Evolutionary conservation across 2,113 vertebrate genomes (phyloP).

Genomic region (Bos taurus): DNA sequence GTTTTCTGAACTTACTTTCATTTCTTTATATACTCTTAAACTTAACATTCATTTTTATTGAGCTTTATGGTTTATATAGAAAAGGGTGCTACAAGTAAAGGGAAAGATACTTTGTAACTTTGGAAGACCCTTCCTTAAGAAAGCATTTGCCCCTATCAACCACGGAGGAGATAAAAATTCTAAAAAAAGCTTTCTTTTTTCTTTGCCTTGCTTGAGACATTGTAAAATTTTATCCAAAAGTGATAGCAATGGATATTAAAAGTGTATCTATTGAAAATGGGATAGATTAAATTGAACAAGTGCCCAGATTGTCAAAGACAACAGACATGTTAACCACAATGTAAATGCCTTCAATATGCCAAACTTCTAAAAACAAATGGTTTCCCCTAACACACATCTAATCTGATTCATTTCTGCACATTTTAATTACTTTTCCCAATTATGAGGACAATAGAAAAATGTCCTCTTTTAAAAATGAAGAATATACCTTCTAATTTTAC

Average conservation of each 20-base stretch:
- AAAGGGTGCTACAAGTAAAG: not conserved
- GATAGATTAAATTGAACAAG: not conserved
- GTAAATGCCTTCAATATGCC: not conserved
- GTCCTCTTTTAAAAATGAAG: not conserved
- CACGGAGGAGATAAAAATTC: not conserved
- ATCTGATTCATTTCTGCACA: not conserved
- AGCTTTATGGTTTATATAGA: not conserved
- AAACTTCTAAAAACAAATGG: not conserved
- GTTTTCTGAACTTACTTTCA: not conserved
- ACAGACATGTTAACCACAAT: not conserved
- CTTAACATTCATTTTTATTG: not conserved
- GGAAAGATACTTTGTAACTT: not conserved
- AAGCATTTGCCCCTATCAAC: not conserved
- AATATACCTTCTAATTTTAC: not conserved
- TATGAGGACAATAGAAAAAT: not conserved
- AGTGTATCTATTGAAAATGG: not conserved
- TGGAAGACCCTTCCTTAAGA: not conserved
- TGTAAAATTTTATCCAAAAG: not conserved
- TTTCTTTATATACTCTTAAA: not conserved
- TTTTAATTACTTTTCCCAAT: conserved; percentile 9
- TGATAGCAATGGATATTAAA: not conserved
- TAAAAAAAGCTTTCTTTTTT: not conserved
- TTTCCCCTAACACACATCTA: not conserved
- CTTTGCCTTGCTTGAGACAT: not conserved
- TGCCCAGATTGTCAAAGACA: not conserved